Evolutionary conservation across 2,797 vertebrate genomes (phyloP), one percentile per base, ranked within the genome.

Genomic region (Odontamblyopus lacepedii): DNA sequence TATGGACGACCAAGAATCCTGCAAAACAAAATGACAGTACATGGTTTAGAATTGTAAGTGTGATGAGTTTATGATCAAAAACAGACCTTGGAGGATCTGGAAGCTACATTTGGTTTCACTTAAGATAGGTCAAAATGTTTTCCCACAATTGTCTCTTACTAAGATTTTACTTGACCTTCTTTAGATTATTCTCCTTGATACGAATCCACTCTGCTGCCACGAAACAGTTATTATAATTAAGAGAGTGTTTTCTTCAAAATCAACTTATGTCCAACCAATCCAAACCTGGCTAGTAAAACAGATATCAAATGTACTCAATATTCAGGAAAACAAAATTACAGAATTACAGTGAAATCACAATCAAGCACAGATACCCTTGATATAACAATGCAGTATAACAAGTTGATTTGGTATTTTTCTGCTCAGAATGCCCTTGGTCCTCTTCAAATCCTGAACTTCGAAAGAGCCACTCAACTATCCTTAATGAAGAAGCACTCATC

Each of bases 401-500:
- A 50, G 63, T 16, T 41, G 1, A 12, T 44, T 27, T 38, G 12
- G 32, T n/a, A 19, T 63, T 29, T 65, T 18, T 27, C 8, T 48
- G 4, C 63, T 48, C 15, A 7, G 2, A 6, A 9, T 11, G 44
- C 7, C 44, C 64, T 67, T 67, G 65, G 27, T 50, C 48, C 26
- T 32, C 18, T 67, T 67, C 48, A 53, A 51, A 53, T 5, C 16
- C 18, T 29, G 6, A 67, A 67, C 65, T 67, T 67, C 23, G 18
- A 29, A 67, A 13, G 48, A 53, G 18, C 16, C 18, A 53, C 50
- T 67, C 48, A 32, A 6, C 27, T n/a, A 8, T 53, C 48, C 50
- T 67, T 67, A 53, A 67, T 53, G 63, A 53, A 67, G 27, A 67
- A 55, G 15, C 65, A 30, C 48, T 53, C 65, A 67, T 53, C 27